Conservation (phyloP, 2,797 vertebrate genomes). For the Phyllotis vaccarum region DNA sequence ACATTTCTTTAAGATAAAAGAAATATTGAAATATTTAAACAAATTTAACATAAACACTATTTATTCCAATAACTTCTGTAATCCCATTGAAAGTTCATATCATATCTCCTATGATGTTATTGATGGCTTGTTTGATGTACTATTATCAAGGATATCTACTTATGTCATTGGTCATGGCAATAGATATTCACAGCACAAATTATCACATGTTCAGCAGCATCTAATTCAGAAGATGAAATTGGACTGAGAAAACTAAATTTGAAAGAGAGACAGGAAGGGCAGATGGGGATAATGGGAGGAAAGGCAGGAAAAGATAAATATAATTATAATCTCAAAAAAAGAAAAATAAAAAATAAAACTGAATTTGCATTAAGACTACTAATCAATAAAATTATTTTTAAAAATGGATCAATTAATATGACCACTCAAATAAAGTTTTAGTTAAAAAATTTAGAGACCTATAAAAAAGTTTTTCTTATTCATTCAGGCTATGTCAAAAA, state of each 20-base stretch:
- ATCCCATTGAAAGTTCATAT: background rate
- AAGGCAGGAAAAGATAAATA: background rate
- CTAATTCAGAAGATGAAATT: constrained; percentile 20
- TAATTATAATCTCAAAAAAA: background rate
- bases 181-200: constrained; percentile 40
- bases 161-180: background rate
- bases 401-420: background rate
- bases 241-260: background rate
- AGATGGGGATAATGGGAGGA: background rate
- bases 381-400: background rate
- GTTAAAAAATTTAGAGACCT: constrained; percentile 23
- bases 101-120: background rate
- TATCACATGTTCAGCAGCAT: background rate
- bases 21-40: background rate
- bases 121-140: constrained; percentile 11
- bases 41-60: constrained; percentile 14
- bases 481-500: background rate
- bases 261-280: background rate
- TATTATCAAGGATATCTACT: constrained; percentile 45
- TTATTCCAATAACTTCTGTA: background rate
- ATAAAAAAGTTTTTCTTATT: constrained; percentile 1
- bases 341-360: background rate
- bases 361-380: background rate
- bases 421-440: background rate
- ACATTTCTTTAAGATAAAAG: background rate